Percentiles rank a stretch among this genome's conserved stretches.
These are phyloP conservation scores for Anhinga anhinga DNA, from an alignment of 2,113 vertebrate species.

Conservation along the genomic window DNA sequence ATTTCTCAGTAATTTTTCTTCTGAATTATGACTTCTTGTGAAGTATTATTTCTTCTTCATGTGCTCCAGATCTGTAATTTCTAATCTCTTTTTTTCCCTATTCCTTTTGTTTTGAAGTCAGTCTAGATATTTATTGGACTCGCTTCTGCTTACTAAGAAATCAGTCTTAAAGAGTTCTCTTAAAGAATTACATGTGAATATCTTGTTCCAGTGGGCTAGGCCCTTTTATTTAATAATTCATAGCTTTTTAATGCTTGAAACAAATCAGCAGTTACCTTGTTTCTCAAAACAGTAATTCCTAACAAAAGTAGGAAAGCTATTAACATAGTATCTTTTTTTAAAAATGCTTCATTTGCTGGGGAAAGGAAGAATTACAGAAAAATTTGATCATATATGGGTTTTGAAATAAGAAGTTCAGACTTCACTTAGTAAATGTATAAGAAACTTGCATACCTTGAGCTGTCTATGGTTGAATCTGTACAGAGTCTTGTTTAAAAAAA, in stretches of 20 bases:
- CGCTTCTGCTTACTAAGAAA: rapidly evolving
- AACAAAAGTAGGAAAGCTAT: background rate
- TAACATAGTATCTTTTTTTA: background rate
- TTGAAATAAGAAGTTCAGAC: background rate
- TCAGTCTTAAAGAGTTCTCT: background rate
- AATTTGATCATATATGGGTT: background rate
- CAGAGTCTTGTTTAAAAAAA: background rate
- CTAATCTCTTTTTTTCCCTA: background rate
- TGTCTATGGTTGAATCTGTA: background rate
- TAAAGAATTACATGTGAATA: background rate
- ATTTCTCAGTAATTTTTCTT: background rate
- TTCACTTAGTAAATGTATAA: background rate
- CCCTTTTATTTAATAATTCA: background rate
- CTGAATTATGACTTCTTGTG: background rate
- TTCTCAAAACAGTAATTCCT: background rate
- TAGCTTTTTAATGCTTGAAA: background rate
- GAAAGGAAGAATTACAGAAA: background rate
- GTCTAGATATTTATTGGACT: background rate
- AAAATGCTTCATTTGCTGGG: background rate
- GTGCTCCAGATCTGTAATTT: background rate
- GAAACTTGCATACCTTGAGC: background rate
- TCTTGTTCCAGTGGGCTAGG: background rate
- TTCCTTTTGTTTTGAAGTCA: background rate
- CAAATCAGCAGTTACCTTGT: background rate
- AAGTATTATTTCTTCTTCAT: background rate